Base-by-base conservation (phyloP, 2,113 vertebrate species). In the Bombycilla garrulus region DNA sequence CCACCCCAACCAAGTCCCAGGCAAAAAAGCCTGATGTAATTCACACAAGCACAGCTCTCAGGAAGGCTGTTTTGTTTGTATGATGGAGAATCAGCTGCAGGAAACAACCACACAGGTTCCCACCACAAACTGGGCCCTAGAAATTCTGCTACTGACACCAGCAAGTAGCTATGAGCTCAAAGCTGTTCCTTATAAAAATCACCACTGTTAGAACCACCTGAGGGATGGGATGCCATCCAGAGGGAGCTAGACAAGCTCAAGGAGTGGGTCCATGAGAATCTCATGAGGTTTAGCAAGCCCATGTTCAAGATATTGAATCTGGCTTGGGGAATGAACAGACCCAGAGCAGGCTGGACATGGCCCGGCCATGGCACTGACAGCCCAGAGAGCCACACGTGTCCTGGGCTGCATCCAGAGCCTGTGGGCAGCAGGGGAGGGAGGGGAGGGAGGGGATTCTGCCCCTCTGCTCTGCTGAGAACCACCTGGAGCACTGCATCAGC, bases 1-100 rank as follows among this genome's bases (percentile, higher is more conserved):
- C 26, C 28, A 81, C 12, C 17, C 25, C 48, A 67, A 48, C 7
- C 7, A 28, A 70, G 5, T 2, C 4, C 12, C 31, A 70, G 13
- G 6, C 14, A 64, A 8, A 56, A 54, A 57, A 5, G 0, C 0
- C 1, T 3, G 5, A 17, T 4, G 1, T 13, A 35, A 60, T 25
- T 40, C 50, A 69, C 4, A 2, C 0, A 51, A 18, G 25, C 28
- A 60, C 0, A 29, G 23, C 11, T 60, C 36, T 58, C 22, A 35
- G n/a, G 44, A 66, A 50, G 2, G 1, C 9, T n/a, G 62, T 61
- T n/a, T 16, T n/a, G 62, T 61, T 31, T 16, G 3, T 44, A 6
- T 3, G 13, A 51, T 1, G 12, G 5, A 61, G 6, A 10, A 56
- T 23, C 50, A 86, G 26, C 22, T 74, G 8, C 29, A 73, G 5